Base-by-base conservation (phyloP, 2,888 invertebrate genomes). In the Crocallis elinguaria region DNA sequence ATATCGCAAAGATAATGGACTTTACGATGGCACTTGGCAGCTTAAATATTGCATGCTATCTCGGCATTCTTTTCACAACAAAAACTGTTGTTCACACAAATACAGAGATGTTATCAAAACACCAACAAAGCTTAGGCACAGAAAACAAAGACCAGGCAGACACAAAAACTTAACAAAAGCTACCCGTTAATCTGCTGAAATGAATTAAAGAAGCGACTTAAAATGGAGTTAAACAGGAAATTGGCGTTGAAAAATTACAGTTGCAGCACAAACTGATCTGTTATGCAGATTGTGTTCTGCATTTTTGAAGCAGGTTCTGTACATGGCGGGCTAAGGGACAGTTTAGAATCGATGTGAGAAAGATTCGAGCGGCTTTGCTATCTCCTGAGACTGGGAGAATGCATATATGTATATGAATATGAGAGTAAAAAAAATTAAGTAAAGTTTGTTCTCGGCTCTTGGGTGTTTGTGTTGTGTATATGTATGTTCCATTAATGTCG, bases 211-310 rank as follows among this genome's bases (percentile, higher is more conserved):
- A 4, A 9, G 14, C 6, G 57, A 54, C 50, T 70, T 67, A 64
- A 58, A 4, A 9, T 27, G 11, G 57, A 54, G 52, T 70, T 67
- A 64, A 58, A 56, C 55, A 58, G 64, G 41, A 66, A 75, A 75
- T 75, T 76, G 72, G 63, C 61, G 58, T 27, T 63, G 56, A 69
- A 76, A 76, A 73, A 73, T 73, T 64, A 65, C 67, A 67, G 57
- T 62, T 64, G 68, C 72, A 67, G 67, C 62, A 57, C 49, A 49
- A 62, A 52, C 65, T 64, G 68, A 77, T 77, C 69, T 71, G 72
- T 60, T 74, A 77, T 77, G 77, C 72, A 77, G 74, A 77, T 77
- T 77, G 74, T 62, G 54, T 50, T 63, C 61, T 75, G 75, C 72
- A 77, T 77, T 77, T 75, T 76, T 77, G 58, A 76, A 73, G 55